Conservation (phyloP, 1,140 invertebrate genomes). For the Sycophila sp. region DNA sequence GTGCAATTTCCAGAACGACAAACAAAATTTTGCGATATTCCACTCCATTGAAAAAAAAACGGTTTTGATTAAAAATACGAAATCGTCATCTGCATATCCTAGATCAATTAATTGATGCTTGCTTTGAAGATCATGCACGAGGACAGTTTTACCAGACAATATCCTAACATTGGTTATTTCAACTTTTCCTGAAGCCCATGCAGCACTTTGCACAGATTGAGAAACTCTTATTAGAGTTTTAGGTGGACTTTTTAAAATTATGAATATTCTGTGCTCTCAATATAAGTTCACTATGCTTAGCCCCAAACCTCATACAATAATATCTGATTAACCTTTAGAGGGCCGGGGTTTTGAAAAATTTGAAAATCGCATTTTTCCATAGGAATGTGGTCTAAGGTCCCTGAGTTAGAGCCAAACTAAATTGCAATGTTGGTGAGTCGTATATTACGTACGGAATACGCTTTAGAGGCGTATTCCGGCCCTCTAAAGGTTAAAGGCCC, state of each 20-base stretch:
- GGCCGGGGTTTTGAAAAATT: too few relatives aligned
- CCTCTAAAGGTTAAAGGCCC: too few relatives aligned
- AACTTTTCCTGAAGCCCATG: conserved; percentile 27
- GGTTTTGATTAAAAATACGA: not conserved
- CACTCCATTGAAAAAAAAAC: not conserved
- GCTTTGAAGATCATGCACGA: not conserved
- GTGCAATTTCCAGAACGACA: conserved; percentile 4
- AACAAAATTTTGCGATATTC: conserved; percentile 22
- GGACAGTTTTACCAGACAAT: not conserved
- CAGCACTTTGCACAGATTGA: conserved; percentile 25
- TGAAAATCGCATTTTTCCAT: too few relatives aligned
- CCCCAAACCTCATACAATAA: conserved; percentile 33
- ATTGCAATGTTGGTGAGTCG: too few relatives aligned
- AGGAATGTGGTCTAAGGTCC: too few relatives aligned
- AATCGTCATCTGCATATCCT: not conserved
- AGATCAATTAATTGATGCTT: not conserved
- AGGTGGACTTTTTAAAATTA: conserved; percentile 34
- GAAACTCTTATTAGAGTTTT: conserved; percentile 35
- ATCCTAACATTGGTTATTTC: conserved; percentile 1
- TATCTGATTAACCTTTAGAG: too few relatives aligned
- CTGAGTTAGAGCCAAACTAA: too few relatives aligned
- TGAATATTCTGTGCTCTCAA: conserved; percentile 25
- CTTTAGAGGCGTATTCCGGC: too few relatives aligned
- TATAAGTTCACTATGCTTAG: conserved; percentile 28
- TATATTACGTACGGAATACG: too few relatives aligned